Evolutionary conservation across 2,113 vertebrate genomes (phyloP).

Genomic region (Amazona vittata): DNA sequence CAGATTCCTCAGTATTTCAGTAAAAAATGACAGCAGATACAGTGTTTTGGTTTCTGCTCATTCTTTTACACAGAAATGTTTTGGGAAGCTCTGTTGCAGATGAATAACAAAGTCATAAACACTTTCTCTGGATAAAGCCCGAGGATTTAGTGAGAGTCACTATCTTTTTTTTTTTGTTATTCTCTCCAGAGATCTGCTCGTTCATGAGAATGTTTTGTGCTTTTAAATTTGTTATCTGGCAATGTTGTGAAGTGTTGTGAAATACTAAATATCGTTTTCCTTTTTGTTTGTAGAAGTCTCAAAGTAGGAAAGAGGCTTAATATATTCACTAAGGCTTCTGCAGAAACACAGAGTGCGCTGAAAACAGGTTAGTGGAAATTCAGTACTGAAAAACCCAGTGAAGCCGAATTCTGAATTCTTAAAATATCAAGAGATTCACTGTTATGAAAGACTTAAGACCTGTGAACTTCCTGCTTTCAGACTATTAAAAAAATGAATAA

Average conservation of each 20-base stretch:
- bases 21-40: conserved; percentile 28
- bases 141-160: background rate
- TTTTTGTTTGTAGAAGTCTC: conserved; percentile 70
- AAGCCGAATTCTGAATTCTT: conserved; percentile 1
- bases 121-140: background rate
- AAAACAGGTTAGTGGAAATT: conserved; percentile 78
- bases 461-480: background rate
- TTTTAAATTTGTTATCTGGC: conserved; percentile 38
- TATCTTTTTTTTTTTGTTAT: background rate
- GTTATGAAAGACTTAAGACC: background rate
- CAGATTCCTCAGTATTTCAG: conserved; percentile 29
- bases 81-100: conserved; percentile 45
- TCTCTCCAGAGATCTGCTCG: background rate
- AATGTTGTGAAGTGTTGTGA: conserved; percentile 38
- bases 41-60: background rate
- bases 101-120: conserved; percentile 18
- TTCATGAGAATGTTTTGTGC: conserved; percentile 45
- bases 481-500: background rate
- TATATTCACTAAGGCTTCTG: conserved; percentile 78
- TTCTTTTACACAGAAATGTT: conserved; percentile 13
- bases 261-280: conserved; percentile 22
- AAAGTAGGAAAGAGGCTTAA: conserved; percentile 80
- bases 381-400: background rate
- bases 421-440: background rate
- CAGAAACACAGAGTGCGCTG: conserved; percentile 37